Conservation (phyloP, 2,113 vertebrate species). For the Pseudorasbora parva region DNA sequence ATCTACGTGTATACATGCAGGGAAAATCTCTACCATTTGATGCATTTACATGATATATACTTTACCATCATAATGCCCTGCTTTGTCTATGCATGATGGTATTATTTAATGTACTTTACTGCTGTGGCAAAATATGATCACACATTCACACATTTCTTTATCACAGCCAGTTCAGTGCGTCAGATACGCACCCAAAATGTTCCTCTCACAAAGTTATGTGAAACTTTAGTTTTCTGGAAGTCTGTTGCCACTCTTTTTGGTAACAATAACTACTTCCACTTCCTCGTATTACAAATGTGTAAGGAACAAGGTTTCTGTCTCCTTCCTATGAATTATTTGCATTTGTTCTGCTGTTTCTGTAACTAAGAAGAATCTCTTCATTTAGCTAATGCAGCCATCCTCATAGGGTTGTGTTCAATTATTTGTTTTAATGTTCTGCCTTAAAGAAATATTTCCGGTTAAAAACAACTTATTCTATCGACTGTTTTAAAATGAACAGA, state of each 20-base stretch:
- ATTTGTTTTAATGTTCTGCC: neutral
- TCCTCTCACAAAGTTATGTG: neutral
- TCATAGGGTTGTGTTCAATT: neutral
- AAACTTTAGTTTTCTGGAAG: neutral
- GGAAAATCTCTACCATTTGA: neutral
- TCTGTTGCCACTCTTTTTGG: neutral
- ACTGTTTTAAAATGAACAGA: neutral
- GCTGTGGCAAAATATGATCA: neutral
- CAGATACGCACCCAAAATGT: neutral
- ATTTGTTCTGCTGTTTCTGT: neutral
- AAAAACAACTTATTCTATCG: neutral
- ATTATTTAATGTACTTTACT: neutral
- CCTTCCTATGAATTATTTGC: neutral
- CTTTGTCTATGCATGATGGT: neutral
- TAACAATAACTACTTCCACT: constrained; percentile 2
- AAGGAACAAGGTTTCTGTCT: neutral
- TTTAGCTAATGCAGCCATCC: neutral
- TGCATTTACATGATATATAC: neutral
- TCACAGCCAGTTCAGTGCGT: neutral
- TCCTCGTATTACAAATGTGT: neutral
- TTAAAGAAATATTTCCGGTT: neutral
- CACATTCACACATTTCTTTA: neutral
- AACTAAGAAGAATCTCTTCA: neutral
- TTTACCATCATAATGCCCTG: neutral
- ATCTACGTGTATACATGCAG: neutral